These are phyloP conservation scores for Phylloscopus collybita DNA, from an alignment of 2,797 vertebrate genomes.

Conservation along the genomic window DNA sequence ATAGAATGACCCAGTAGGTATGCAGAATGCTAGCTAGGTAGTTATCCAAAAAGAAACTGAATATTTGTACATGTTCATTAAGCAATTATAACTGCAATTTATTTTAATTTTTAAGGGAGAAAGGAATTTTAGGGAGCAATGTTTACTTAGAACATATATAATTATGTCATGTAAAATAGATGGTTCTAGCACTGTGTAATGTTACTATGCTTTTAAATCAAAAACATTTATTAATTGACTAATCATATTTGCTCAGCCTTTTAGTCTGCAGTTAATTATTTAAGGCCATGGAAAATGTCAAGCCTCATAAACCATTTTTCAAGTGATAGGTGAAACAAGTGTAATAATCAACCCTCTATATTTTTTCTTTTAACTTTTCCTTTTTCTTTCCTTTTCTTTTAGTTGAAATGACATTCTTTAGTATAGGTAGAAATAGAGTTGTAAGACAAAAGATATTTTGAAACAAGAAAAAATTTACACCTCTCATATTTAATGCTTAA, in stretches of 20 bases:
- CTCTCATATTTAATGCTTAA: neutral
- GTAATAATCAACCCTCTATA: neutral
- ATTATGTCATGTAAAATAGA: neutral
- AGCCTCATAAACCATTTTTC: neutral
- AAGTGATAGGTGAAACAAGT: neutral
- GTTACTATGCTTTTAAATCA: neutral
- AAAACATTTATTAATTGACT: constrained; percentile 17
- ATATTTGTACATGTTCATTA: constrained; percentile 3
- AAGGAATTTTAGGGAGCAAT: neutral
- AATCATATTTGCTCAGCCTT: neutral
- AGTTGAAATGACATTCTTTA: neutral
- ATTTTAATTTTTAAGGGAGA: neutral
- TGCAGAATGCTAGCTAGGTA: neutral
- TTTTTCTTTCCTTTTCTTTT: neutral
- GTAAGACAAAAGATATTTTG: neutral
- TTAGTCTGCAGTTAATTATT: constrained; percentile 19
- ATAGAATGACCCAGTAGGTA: neutral
- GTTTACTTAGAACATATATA: neutral
- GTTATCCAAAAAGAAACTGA: neutral
- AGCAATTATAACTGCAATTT: neutral
- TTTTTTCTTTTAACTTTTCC: neutral
- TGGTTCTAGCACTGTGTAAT: neutral
- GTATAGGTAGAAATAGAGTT: neutral
- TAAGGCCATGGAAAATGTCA: neutral
- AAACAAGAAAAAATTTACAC: neutral